phyloP scores from a whole-genome alignment of 2,888 invertebrate genomes.

The Drosophila maculinotata region DNA sequence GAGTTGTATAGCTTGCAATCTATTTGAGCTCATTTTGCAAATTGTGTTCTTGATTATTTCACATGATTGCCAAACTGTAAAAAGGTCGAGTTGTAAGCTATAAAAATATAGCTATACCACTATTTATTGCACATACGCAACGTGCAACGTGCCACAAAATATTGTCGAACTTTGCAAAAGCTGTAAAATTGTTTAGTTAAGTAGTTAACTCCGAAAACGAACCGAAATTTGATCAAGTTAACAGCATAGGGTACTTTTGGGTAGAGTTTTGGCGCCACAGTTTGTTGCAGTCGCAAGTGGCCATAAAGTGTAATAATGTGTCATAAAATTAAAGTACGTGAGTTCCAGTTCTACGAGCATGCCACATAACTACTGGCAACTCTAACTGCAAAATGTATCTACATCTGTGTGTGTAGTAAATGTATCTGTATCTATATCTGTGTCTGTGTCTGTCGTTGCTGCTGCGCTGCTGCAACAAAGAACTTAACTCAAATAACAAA shows the following conservation, averaged over 20 bases:
- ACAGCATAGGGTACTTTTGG: too few species aligned
- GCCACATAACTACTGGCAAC: neutral
- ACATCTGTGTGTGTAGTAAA: slow-evolving; percentile 2
- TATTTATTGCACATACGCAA: slow-evolving; percentile 59
- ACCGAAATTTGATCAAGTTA: slow-evolving; percentile 18
- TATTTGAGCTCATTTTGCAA: neutral
- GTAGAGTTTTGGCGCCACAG: slow-evolving; percentile 12
- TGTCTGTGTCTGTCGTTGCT: too few species aligned
- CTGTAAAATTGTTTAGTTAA: slow-evolving; percentile 9
- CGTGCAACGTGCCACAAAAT: slow-evolving; percentile 24
- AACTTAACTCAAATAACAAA: slow-evolving; percentile 74
- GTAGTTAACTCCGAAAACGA: slow-evolving; percentile 3
- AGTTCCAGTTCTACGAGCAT: slow-evolving; percentile 1
- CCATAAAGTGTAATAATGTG: slow-evolving; percentile 20
- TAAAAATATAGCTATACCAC: slow-evolving; percentile 13
- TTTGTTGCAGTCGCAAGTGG: slow-evolving; percentile 7
- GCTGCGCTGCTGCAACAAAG: slow-evolving; percentile 52
- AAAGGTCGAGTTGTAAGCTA: neutral
- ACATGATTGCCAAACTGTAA: neutral
- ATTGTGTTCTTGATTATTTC: neutral
- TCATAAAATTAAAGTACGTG: slow-evolving; percentile 34
- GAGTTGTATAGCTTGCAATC: too few species aligned
- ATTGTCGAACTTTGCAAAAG: slow-evolving; percentile 11
- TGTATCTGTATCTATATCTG: slow-evolving; percentile 9
- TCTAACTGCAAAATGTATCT: slow-evolving; percentile 16